These are phyloP conservation scores for Tachuris rubrigastra DNA, from an alignment of 2,113 vertebrate genomes.

Conservation along the genomic window DNA sequence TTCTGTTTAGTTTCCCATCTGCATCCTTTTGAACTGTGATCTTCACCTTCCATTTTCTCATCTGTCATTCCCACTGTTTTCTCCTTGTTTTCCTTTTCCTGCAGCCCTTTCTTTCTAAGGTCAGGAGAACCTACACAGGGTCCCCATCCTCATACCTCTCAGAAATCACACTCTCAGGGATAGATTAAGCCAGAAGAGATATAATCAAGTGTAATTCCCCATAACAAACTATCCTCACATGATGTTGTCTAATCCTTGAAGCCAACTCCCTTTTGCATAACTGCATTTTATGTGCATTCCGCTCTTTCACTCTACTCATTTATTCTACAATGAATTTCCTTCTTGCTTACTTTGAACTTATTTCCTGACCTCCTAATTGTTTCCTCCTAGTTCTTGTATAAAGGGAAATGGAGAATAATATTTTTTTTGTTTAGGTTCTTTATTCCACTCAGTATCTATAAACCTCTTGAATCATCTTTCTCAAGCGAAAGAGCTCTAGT, in stretches of 20 bases:
- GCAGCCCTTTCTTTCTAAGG: neutral
- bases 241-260: neutral
- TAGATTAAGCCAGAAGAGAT: neutral
- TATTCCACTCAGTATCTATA: neutral
- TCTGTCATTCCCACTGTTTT: neutral
- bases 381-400: neutral
- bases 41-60: neutral
- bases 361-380: neutral
- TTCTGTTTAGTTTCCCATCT: neutral
- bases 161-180: neutral
- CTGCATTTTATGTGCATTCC: neutral
- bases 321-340: neutral
- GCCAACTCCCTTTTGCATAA: neutral
- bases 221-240: neutral
- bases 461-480: neutral
- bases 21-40: neutral
- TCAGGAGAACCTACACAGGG: neutral
- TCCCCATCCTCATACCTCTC: neutral
- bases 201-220: neutral
- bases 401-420: neutral
- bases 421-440: neutral
- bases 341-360: neutral
- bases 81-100: neutral
- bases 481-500: neutral
- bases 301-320: neutral